These are phyloP conservation scores for Mesopsocus fuscifrons DNA, from an alignment of 2,888 invertebrate genomes.

Conservation along the genomic window DNA sequence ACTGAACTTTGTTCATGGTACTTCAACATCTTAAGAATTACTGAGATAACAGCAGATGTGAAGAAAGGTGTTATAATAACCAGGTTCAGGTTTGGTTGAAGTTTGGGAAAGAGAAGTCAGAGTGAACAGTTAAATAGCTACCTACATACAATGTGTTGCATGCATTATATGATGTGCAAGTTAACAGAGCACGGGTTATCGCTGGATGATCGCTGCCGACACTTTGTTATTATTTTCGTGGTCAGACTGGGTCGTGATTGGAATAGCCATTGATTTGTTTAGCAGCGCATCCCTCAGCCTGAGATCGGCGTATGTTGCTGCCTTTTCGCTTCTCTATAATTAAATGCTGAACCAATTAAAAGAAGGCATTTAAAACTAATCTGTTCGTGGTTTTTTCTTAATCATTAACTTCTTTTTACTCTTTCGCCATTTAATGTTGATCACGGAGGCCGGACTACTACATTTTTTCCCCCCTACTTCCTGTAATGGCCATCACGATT, in stretches of 20 bases:
- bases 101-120: too few relatives aligned
- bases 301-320: background rate
- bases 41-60: too few relatives aligned
- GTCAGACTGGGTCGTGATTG: background rate
- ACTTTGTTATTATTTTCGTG: background rate
- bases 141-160: too few relatives aligned
- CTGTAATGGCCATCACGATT: background rate
- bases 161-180: too few relatives aligned
- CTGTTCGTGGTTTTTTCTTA: slow-evolving; percentile 10
- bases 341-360: slow-evolving; percentile 10
- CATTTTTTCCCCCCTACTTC: background rate
- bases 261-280: background rate
- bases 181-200: too few relatives aligned
- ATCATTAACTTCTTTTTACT: slow-evolving; percentile 2
- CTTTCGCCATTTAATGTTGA: background rate
- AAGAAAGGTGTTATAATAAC: too few relatives aligned
- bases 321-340: slow-evolving; percentile 7
- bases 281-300: background rate
- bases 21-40: too few relatives aligned
- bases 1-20: too few relatives aligned
- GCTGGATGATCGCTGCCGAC: background rate
- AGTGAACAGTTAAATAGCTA: too few relatives aligned
- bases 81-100: too few relatives aligned
- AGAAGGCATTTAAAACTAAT: slow-evolving; percentile 9
- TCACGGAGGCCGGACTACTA: slow-evolving; percentile 3